These are phyloP conservation scores for Chymomyza caudatula DNA, from an alignment of 2,888 invertebrate species.

Conservation along the genomic window DNA sequence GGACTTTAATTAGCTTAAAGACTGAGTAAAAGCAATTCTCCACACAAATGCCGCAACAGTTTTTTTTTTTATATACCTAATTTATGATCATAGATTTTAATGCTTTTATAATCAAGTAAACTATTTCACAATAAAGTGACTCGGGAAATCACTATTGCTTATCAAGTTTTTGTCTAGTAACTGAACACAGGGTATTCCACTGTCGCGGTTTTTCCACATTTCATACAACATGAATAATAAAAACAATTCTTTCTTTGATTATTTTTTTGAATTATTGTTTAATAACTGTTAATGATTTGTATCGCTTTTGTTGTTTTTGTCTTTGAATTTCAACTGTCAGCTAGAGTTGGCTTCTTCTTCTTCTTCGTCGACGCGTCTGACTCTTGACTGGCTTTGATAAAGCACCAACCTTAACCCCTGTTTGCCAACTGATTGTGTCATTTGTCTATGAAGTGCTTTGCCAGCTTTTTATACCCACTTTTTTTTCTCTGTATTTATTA, in stretches of 20 bases:
- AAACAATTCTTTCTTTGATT: background rate
- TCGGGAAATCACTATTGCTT: too few relatives aligned
- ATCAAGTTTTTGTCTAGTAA: slow-evolving; percentile 6
- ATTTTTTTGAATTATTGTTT: slow-evolving; percentile 47
- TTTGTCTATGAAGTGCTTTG: slow-evolving; percentile 35
- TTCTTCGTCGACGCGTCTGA: slow-evolving; percentile 12
- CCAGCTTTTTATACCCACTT: slow-evolving; percentile 4
- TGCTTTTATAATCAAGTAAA: too few relatives aligned
- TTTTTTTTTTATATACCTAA: too few relatives aligned
- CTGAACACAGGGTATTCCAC: slow-evolving; percentile 19
- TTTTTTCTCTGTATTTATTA: slow-evolving; percentile 14
- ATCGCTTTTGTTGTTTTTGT: slow-evolving; percentile 46
- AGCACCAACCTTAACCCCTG: slow-evolving; percentile 17
- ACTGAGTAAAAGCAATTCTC: too few relatives aligned
- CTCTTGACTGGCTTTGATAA: background rate
- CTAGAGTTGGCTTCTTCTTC: slow-evolving; percentile 26
- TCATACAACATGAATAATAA: background rate
- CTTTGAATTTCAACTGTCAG: background rate
- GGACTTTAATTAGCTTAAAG: too few relatives aligned
- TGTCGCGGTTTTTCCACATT: slow-evolving; percentile 12
- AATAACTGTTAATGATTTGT: slow-evolving; percentile 66
- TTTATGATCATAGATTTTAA: too few relatives aligned
- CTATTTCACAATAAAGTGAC: too few relatives aligned
- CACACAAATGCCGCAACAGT: too few relatives aligned
- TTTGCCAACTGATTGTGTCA: slow-evolving; percentile 47